Evolutionary conservation across 2,113 vertebrate genomes (phyloP), one percentile per base, ranked within the genome.

Genomic region (Girardinichthys multiradiatus): DNA sequence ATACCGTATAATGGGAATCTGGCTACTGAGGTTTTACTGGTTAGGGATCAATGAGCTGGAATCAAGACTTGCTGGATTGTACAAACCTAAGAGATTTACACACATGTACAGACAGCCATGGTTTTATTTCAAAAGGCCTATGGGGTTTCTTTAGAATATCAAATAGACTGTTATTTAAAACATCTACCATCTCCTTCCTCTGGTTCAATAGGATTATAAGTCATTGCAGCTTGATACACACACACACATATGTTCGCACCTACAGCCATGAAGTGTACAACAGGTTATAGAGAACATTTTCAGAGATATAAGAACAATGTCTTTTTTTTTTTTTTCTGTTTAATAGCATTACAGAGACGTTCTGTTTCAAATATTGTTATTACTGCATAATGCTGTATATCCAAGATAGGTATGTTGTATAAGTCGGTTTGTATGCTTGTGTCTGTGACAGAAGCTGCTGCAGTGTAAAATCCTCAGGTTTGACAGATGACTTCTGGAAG

Each of bases 41-140:
- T 68, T 57, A 48, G 57, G 60, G 82, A 89, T 92, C 91, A 72
- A 66, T 84, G 80, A 84, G 65, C 72, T 80, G 33, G 26, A 73
- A 84, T 77, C 82, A 76, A 87, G 70, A 80, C 54, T 81, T 79
- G 84, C 80, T 64, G 88, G 76, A 84, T 87, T 78, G 70, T 42
- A 79, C 66, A 62, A 71, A 84, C 84, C 72, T 63, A 4, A 76
- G 80, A 81, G 81, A 83, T 73, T 80, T 59, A 84, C 72, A 63
- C 48, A 58, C 35, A 66, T 64, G n/a, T 54, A 64, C 27, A 54
- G 51, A 68, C 9, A 1, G 21, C 51, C 21, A 68, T 51, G 26
- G 37, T 27, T 30, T 54, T 64, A 37, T 42, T 77, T 83, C 45
- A 60, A 70, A 76, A 57, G 65, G 72, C 69, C 77, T 86, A 84